Evolutionary conservation across 2,113 vertebrate species (phyloP).

Genomic region (Protobothrops mucrosquamatus): DNA sequence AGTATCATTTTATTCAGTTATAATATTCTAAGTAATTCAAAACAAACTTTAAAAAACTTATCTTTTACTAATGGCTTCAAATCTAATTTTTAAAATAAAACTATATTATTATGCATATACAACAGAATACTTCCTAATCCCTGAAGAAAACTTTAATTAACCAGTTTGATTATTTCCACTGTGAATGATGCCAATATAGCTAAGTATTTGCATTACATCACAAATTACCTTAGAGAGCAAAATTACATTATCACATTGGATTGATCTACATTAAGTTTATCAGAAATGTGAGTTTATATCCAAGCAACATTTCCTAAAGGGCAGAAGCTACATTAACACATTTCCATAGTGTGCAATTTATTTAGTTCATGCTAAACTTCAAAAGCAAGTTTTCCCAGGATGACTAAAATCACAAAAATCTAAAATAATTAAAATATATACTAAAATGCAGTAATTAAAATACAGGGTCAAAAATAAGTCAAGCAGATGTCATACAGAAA

Average conservation of each 20-base stretch:
- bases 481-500: neutral
- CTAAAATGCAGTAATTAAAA: neutral
- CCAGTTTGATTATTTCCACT: slow-evolving; percentile 66
- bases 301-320: slow-evolving; percentile 39
- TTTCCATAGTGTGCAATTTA: slow-evolving; percentile 25
- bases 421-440: neutral
- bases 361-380: neutral
- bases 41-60: slow-evolving; percentile 57
- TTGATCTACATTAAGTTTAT: slow-evolving; percentile 64
- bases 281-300: slow-evolving; percentile 35
- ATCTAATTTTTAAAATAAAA: slow-evolving; percentile 53
- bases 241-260: slow-evolving; percentile 65
- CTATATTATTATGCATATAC: slow-evolving; percentile 50
- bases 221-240: slow-evolving; percentile 61
- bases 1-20: slow-evolving; percentile 49
- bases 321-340: slow-evolving; percentile 27
- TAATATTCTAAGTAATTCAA: slow-evolving; percentile 34
- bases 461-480: neutral
- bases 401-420: neutral
- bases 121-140: slow-evolving; percentile 65
- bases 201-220: slow-evolving; percentile 73
- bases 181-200: slow-evolving; percentile 59
- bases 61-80: slow-evolving; percentile 57
- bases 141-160: slow-evolving; percentile 74
- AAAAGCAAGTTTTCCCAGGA: neutral